These are phyloP conservation scores for Drosophila funebris DNA, from an alignment of 1,140 invertebrate genomes.

Conservation along the genomic window DNA sequence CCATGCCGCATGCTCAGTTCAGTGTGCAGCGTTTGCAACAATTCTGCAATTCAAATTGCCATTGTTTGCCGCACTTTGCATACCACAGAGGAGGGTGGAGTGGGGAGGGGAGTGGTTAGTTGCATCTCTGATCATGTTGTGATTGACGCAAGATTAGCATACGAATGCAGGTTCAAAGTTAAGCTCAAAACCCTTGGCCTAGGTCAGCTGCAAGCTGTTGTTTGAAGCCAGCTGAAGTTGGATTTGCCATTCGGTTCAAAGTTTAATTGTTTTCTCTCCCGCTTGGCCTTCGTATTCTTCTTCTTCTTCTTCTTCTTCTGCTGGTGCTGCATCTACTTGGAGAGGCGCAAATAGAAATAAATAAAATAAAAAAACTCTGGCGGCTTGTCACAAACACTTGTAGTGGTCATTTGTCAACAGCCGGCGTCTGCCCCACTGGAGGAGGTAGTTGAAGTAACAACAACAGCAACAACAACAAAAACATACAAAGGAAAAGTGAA, in stretches of 20 bases:
- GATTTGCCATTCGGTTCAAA: constrained; percentile 33
- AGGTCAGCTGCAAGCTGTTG: constrained; percentile 48
- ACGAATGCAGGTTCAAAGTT: constrained; percentile 68
- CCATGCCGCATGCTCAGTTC: constrained; percentile 15
- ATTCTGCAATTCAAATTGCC: constrained; percentile 80
- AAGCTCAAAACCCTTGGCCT: constrained; percentile 70
- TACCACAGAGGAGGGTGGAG: constrained; percentile 14
- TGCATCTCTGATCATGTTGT: constrained; percentile 51
- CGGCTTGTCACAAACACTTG: constrained; percentile 81
- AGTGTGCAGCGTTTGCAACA: constrained; percentile 41
- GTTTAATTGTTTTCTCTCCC: constrained; percentile 73
- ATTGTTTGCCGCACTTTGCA: constrained; percentile 74
- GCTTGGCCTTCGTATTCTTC: background rate
- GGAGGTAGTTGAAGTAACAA: background rate
- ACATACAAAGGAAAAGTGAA: constrained; percentile 6
- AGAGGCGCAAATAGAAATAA: constrained; percentile 56
- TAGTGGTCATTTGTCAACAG: constrained; percentile 74
- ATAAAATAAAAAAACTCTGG: constrained; percentile 71
- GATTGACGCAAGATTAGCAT: constrained; percentile 80
- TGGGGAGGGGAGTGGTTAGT: background rate
- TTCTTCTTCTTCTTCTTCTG: background rate
- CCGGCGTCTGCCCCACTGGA: constrained; percentile 42
- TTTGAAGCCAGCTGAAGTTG: constrained; percentile 1
- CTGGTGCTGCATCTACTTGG: background rate
- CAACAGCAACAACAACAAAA: no score